These are phyloP conservation scores for Thereuonema tuberculata DNA, from an alignment of 1,140 invertebrate genomes.

Conservation along the genomic window DNA sequence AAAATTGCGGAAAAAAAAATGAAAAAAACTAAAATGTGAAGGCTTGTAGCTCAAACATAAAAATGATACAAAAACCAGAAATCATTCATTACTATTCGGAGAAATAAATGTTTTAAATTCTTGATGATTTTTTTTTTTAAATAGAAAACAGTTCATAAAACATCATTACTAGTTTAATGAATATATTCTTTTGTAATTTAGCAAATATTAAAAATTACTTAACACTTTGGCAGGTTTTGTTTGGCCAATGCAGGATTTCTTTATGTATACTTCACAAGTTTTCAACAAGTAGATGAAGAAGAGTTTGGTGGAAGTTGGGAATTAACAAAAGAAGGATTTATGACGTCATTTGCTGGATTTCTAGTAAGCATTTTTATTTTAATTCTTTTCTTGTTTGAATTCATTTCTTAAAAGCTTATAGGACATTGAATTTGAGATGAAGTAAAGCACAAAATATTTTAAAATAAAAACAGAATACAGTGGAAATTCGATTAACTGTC, in stretches of 20 bases:
- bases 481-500: too few relatives aligned
- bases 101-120: too few relatives aligned
- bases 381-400: not conserved
- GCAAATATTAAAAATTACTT: slow-evolving; percentile 25
- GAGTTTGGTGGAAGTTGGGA: slow-evolving; percentile 90
- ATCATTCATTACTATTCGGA: too few relatives aligned
- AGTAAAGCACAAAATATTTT: not conserved
- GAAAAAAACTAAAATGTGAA: too few relatives aligned
- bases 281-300: slow-evolving; percentile 89
- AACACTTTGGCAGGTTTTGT: slow-evolving; percentile 86
- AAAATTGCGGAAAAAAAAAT: too few relatives aligned
- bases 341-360: slow-evolving; percentile 96
- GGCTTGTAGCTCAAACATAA: too few relatives aligned
- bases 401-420: too few relatives aligned
- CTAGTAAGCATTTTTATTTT: slow-evolving; percentile 53
- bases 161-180: not conserved
- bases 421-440: too few relatives aligned
- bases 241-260: slow-evolving; percentile 73
- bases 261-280: slow-evolving; percentile 81
- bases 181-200: not conserved
- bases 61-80: too few relatives aligned
- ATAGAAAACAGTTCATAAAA: too few relatives aligned
- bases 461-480: too few relatives aligned
- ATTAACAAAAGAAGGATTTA: slow-evolving; percentile 88
- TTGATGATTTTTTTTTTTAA: too few relatives aligned